Conservation (phyloP, 2,888 invertebrate species). For the Ectobius pallidus region DNA sequence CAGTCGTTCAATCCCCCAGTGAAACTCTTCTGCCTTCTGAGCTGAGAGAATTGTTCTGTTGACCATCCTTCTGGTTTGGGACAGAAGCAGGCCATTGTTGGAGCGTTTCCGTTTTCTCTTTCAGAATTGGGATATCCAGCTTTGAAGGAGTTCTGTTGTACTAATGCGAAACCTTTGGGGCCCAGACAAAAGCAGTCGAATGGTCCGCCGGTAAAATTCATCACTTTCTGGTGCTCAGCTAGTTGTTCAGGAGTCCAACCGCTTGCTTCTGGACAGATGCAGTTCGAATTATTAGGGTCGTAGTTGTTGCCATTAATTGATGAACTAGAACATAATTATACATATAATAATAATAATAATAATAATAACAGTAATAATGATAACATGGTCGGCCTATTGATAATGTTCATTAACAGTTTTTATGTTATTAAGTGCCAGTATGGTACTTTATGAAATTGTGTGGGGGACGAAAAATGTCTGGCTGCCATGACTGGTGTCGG, state of each 20-base stretch:
- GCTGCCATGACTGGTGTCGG: too few species aligned
- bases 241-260: constrained; percentile 1
- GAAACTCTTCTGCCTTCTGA: not conserved
- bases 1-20: not conserved
- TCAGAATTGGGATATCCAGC: too few species aligned
- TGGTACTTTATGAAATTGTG: too few species aligned
- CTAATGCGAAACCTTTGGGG: not conserved
- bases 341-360: too few species aligned
- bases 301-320: too few species aligned
- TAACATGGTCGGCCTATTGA: too few species aligned
- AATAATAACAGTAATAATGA: too few species aligned
- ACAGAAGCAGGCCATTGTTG: not conserved
- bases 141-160: not conserved
- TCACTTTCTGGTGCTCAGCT: not conserved
- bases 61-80: not conserved
- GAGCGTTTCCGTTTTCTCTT: too few species aligned
- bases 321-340: too few species aligned
- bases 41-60: not conserved
- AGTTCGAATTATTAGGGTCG: not conserved
- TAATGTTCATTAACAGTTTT: too few species aligned
- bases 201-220: not conserved
- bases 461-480: too few species aligned
- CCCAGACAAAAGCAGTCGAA: not conserved
- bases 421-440: too few species aligned
- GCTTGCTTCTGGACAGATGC: not conserved